A percentile compares a stretch with the other conserved stretches of the same genome.
These are phyloP conservation scores for Sterrhoptilus dennistouni DNA, from an alignment of 2,113 vertebrate species.

Conservation along the genomic window DNA sequence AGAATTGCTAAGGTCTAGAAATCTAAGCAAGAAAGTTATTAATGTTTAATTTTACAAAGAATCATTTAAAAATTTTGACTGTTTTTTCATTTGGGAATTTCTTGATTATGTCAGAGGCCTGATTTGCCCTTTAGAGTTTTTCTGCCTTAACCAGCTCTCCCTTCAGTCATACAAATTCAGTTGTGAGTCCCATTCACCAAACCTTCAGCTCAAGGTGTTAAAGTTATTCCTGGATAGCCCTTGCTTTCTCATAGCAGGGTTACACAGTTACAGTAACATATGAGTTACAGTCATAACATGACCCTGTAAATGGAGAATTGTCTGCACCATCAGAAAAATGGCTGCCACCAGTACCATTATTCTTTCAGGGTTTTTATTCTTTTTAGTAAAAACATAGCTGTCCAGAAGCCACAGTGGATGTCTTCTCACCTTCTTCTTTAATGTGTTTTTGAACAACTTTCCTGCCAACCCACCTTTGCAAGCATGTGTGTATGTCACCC, in stretches of 20 bases:
- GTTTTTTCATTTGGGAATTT: neutral
- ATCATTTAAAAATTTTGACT: neutral
- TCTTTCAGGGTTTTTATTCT: neutral
- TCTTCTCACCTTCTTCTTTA: neutral
- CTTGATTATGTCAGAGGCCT: neutral
- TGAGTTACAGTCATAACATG: neutral
- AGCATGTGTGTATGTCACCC: neutral
- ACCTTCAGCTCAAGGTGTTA: neutral
- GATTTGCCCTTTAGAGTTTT: neutral
- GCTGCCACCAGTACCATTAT: neutral
- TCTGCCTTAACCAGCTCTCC: neutral
- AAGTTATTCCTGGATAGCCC: neutral
- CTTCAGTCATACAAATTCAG: neutral
- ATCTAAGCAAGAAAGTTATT: neutral
- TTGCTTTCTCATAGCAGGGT: neutral
- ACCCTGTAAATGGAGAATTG: neutral
- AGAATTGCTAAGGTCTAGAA: neutral
- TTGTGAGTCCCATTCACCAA: neutral
- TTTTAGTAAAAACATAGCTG: neutral
- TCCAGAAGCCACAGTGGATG: neutral
- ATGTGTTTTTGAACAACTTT: neutral
- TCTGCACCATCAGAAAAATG: neutral
- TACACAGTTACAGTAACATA: too few species aligned
- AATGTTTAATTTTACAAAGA: neutral
- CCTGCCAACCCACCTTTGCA: neutral